These are phyloP conservation scores for Ifrita kowaldi DNA, from an alignment of 2,113 vertebrate genomes.

Conservation along the genomic window DNA sequence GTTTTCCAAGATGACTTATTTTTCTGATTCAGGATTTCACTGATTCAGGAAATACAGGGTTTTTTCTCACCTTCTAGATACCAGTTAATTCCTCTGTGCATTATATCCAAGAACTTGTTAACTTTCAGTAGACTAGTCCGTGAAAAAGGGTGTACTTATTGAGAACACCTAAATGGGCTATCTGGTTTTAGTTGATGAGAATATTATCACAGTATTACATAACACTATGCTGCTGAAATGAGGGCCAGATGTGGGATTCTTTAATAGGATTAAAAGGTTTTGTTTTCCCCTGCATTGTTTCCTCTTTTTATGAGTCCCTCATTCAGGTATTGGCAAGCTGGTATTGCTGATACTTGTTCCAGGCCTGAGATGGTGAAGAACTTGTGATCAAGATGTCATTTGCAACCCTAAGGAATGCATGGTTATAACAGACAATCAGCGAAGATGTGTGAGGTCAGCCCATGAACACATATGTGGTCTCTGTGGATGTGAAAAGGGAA, in stretches of 20 bases:
- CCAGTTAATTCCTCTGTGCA: not conserved
- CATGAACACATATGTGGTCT: not conserved
- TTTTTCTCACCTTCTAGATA: not conserved
- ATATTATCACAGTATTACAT: not conserved
- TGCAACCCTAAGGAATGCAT: not conserved
- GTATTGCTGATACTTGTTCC: not conserved
- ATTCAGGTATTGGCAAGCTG: not conserved
- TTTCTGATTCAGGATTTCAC: not conserved
- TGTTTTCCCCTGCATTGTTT: not conserved
- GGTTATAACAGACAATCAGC: not conserved
- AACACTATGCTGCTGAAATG: not conserved
- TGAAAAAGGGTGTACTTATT: not conserved
- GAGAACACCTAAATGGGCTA: not conserved
- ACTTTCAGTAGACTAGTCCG: not conserved
- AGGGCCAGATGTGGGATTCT: not conserved
- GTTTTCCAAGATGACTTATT: not conserved
- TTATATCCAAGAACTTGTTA: not conserved
- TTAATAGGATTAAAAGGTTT: not conserved
- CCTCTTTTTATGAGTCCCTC: not conserved
- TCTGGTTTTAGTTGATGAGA: not conserved
- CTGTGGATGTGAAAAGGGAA: not conserved
- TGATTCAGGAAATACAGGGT: rapidly evolving
- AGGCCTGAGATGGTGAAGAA: not conserved
- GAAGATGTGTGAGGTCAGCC: not conserved
- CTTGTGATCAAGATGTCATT: not conserved